Base-by-base conservation (phyloP, 2,113 vertebrate genomes). In the Sterrhoptilus dennistouni region DNA sequence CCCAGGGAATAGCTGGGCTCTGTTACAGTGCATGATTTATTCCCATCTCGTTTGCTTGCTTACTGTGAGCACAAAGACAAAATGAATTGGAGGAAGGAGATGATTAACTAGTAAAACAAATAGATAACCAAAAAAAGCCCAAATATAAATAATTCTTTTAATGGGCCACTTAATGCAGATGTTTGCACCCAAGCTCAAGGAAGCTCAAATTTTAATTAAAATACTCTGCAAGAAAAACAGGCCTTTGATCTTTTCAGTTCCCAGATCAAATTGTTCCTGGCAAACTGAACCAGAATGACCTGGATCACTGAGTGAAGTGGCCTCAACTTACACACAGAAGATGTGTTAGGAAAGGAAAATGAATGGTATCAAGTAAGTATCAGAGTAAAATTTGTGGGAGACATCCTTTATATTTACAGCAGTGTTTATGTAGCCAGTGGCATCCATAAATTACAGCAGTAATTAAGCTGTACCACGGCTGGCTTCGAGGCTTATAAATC, bases 381-480 rank as follows among this genome's bases (percentile, higher is more conserved):
- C 81, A 89, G 90, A 95, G 89, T 28, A 94, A 95, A 95, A 96
- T 91, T 95, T 97, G 91, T 97, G 80, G 52, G 83, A 96, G 87
- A 87, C 69, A 95, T 97, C 50, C 77, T 95, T 96, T 96, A 95
- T 97, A 95, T 97, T 97, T 96, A 97, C 83, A 95, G 87, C 95
- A 87, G 53, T 94, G 82, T 96, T 96, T 96, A 95, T 80, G 78
- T 97, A 96, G 95, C 94, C 90, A 78, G 81, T 56, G 87, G 87
- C 94, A 95, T 96, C 89, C 95, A 96, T 98, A 97, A 97, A 98
- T 97, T 97, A 97, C 82, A 87, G 78, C 83, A 97, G 96, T 96
- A 96, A 97, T 97, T 97, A 97, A 97, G 91, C 90, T 94, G 93
- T 80, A 93, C 65, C 89, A 91, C 0, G 7, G 95, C 93, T 93